Evolutionary conservation across 2,797 vertebrate genomes (phyloP).

Genomic region (Anabas testudineus): DNA sequence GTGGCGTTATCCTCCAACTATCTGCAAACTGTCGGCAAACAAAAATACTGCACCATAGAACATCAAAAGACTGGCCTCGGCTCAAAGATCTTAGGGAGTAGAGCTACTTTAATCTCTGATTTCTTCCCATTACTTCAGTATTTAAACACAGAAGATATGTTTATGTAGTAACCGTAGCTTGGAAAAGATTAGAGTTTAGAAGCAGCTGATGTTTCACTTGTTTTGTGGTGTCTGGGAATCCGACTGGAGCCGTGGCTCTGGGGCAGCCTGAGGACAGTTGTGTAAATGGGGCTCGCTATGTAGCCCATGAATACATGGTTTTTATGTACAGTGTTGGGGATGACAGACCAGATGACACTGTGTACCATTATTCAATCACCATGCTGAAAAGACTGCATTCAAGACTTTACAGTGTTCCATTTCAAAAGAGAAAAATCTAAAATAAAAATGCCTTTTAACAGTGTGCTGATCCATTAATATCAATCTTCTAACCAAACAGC

Average conservation of each 20-base stretch:
- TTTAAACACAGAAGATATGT: slow-evolving; percentile 71
- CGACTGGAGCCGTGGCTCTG: slow-evolving; percentile 33
- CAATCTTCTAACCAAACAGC: slow-evolving; percentile 45
- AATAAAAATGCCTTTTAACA: slow-evolving; percentile 40
- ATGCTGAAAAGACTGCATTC: slow-evolving; percentile 30
- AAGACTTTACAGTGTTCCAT: slow-evolving; percentile 20
- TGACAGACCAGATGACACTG: slow-evolving; percentile 48
- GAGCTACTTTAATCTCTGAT: slow-evolving; percentile 63
- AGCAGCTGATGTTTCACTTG: slow-evolving; percentile 68
- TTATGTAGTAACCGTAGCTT: slow-evolving; percentile 77
- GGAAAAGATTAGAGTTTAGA: slow-evolving; percentile 71
- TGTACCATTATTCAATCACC: slow-evolving; percentile 39
- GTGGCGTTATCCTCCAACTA: slow-evolving; percentile 25
- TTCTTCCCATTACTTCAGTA: slow-evolving; percentile 81
- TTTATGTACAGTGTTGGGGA: slow-evolving; percentile 38
- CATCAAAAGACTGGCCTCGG: slow-evolving; percentile 65
- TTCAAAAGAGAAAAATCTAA: slow-evolving; percentile 23
- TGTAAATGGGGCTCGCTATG: slow-evolving; percentile 61
- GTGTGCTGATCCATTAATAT: slow-evolving; percentile 42
- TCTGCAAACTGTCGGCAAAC: slow-evolving; percentile 51
- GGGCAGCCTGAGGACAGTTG: slow-evolving; percentile 64
- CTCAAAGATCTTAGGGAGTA: slow-evolving; percentile 57
- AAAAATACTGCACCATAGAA: slow-evolving; percentile 42
- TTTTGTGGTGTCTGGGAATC: slow-evolving; percentile 65
- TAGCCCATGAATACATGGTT: slow-evolving; percentile 55